Conservation (phyloP, 2,888 invertebrate species). For the Megaustenia siamemsis region DNA sequence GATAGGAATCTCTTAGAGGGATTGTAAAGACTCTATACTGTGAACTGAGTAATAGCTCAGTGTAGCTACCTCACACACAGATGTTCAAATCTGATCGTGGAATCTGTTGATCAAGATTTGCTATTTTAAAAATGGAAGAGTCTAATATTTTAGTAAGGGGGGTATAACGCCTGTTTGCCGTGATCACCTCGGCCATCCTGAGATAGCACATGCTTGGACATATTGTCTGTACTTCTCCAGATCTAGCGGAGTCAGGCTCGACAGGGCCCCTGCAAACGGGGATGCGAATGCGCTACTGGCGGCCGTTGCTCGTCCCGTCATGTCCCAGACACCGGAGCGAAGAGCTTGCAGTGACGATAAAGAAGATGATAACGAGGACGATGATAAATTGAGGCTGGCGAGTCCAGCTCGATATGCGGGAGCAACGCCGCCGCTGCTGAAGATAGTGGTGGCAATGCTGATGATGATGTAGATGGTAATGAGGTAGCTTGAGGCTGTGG, state of each 20-base stretch:
- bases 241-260: conserved; percentile 71
- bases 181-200: conserved; percentile 64
- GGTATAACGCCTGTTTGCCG: too few relatives aligned
- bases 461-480: conserved; percentile 25
- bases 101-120: too few relatives aligned
- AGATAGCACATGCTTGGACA: conserved; percentile 70
- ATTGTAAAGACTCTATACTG: too few relatives aligned
- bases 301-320: conserved; percentile 56
- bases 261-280: conserved; percentile 63
- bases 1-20: too few relatives aligned
- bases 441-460: neutral
- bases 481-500: neutral
- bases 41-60: too few relatives aligned
- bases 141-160: too few relatives aligned
- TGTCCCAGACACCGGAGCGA: conserved; percentile 36
- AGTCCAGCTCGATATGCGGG: conserved; percentile 51
- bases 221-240: conserved; percentile 77
- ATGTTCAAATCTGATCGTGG: too few relatives aligned
- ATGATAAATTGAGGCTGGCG: conserved; percentile 43
- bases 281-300: conserved; percentile 68
- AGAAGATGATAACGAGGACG: conserved; percentile 39
- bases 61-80: too few relatives aligned
- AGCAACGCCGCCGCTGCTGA: conserved; percentile 52
- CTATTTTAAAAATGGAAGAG: too few relatives aligned
- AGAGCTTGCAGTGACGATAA: conserved; percentile 43